Conservation (phyloP, 2,797 vertebrate species). For the Malurus leucopterus region DNA sequence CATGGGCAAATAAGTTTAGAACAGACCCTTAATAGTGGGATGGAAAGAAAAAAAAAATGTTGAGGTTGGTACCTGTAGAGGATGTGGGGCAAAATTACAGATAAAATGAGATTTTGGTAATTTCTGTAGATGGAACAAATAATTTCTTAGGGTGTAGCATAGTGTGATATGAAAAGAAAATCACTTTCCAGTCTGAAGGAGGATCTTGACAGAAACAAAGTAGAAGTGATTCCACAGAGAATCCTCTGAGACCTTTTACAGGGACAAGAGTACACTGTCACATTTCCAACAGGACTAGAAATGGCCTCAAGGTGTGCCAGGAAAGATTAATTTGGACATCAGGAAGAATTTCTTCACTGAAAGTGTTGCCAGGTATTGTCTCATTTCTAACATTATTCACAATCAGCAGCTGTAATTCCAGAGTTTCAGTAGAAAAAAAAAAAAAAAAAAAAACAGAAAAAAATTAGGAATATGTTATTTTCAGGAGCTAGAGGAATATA, state of each 20-base stretch:
- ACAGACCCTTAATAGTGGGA: neutral
- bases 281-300: neutral
- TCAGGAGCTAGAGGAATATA: neutral
- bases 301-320: neutral
- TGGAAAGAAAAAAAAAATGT: neutral
- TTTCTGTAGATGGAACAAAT: neutral
- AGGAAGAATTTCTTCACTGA: neutral
- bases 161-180: neutral
- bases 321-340: neutral
- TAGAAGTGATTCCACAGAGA: neutral
- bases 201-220: neutral
- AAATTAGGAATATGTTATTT: neutral
- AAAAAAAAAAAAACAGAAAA: too few species aligned
- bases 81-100: neutral
- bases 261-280: too few species aligned
- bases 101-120: neutral
- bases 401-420: neutral
- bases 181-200: neutral
- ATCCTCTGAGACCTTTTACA: neutral
- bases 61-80: neutral
- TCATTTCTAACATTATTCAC: neutral
- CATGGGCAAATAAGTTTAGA: fast-evolving
- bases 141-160: neutral
- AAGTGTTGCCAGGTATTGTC: neutral
- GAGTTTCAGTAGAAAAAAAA: neutral